Evolutionary conservation across 2,888 invertebrate genomes (phyloP).

Genomic region (Doris montereyensis): DNA sequence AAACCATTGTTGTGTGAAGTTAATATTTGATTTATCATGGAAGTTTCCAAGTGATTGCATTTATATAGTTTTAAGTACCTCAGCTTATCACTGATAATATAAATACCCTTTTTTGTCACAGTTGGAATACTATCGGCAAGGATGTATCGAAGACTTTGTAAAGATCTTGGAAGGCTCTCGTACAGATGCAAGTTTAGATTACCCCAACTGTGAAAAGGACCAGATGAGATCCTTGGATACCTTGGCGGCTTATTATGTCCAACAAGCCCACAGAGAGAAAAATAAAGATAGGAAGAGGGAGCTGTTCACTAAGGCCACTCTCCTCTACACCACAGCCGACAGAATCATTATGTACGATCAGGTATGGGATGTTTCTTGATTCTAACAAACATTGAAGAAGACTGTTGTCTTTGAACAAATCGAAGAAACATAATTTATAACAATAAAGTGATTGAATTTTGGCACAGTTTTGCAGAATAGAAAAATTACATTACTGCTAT

Average conservation of each 20-base stretch:
- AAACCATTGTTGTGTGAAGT: neutral
- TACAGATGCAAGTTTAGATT: slow-evolving; percentile 73
- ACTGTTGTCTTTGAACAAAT: too few species aligned
- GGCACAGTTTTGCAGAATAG: too few species aligned
- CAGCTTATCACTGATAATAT: too few species aligned
- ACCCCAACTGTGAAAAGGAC: slow-evolving; percentile 90
- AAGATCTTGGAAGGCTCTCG: slow-evolving; percentile 91
- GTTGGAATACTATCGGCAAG: slow-evolving; percentile 97
- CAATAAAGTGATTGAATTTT: too few species aligned
- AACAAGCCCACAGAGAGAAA: slow-evolving; percentile 87
- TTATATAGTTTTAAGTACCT: too few species aligned
- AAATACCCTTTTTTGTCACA: slow-evolving; percentile 73
- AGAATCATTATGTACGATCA: slow-evolving; percentile 99
- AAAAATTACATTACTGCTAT: too few species aligned
- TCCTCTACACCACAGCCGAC: slow-evolving; percentile 98
- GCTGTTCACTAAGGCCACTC: slow-evolving; percentile 90
- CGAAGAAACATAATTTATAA: too few species aligned
- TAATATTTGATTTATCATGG: neutral
- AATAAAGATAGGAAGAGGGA: slow-evolving; percentile 93
- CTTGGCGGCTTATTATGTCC: slow-evolving; percentile 98
- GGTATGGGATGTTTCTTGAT: slow-evolving; percentile 75
- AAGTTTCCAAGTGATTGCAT: neutral
- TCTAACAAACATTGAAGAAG: too few species aligned
- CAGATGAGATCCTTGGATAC: slow-evolving; percentile 98
- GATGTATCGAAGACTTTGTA: slow-evolving; percentile 92